Percentiles rank a stretch among this genome's conserved stretches.
phyloP scores from a whole-genome alignment of 2,113 vertebrate species.

The Campylomormyrus tamandua region DNA sequence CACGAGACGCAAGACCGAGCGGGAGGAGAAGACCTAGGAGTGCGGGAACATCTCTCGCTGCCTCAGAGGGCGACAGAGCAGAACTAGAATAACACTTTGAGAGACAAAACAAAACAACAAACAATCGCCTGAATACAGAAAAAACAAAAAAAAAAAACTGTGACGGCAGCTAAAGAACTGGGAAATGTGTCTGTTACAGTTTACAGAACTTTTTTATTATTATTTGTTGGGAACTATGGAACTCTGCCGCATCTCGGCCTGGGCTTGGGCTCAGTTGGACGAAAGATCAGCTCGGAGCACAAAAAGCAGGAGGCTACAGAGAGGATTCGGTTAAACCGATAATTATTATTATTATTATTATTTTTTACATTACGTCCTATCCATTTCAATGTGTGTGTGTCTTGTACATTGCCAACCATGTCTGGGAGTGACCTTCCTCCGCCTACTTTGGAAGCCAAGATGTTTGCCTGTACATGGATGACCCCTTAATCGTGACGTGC shows the following conservation, averaged over 20 bases:
- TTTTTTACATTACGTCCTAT: conserved; percentile 14
- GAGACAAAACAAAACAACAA: conserved; percentile 32
- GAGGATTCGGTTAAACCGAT: background rate
- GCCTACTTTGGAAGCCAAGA: conserved; percentile 38
- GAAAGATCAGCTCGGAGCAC: background rate
- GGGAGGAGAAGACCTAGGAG: conserved; percentile 88
- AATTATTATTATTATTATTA: background rate
- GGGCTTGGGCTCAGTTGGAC: background rate
- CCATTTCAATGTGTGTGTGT: conserved; percentile 19
- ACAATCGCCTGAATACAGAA: conserved; percentile 39
- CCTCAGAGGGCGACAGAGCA: conserved; percentile 54
- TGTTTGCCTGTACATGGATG: conserved; percentile 37
- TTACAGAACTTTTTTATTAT: conserved; percentile 37
- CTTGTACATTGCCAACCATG: conserved; percentile 7
- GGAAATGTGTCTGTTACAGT: conserved; percentile 37
- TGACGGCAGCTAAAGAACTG: conserved; percentile 43
- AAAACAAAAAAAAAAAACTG: conserved; percentile 27
- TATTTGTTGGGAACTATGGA: conserved; percentile 11
- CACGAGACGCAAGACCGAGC: conserved; percentile 79
- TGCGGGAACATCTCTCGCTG: conserved; percentile 25
- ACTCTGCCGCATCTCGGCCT: background rate
- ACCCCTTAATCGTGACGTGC: conserved; percentile 40
- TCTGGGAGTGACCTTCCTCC: background rate
- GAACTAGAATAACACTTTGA: conserved; percentile 37
- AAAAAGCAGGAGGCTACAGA: conserved; percentile 4